A percentile compares a stretch with the other conserved stretches of the same genome.
These are phyloP conservation scores for Azemiops feae DNA, from an alignment of 2,113 vertebrate species.

Conservation along the genomic window DNA sequence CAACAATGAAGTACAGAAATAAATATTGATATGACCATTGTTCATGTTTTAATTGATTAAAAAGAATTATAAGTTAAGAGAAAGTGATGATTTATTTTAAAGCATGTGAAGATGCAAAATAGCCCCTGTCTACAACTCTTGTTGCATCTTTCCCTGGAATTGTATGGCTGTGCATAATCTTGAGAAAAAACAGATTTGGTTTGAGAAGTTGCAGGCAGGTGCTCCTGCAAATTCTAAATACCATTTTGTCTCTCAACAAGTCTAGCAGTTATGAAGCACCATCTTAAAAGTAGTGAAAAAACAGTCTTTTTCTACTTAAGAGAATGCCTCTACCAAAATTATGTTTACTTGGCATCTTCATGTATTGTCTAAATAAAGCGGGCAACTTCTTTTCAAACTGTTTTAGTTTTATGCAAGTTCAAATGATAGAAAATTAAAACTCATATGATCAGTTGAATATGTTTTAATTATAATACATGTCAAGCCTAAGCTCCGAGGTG, in stretches of 20 bases:
- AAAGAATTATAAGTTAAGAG: background rate
- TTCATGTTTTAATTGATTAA: background rate
- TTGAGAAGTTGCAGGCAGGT: background rate
- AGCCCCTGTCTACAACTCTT: background rate
- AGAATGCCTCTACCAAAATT: background rate
- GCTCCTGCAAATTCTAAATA: background rate
- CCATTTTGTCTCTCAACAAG: background rate
- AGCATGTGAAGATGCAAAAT: background rate
- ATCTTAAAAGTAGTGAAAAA: background rate
- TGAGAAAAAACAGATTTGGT: background rate
- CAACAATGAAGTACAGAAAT: background rate
- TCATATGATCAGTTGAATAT: background rate
- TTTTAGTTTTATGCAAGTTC: background rate
- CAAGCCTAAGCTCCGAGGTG: background rate
- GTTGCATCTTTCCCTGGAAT: background rate
- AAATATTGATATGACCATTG: background rate
- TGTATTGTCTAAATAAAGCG: background rate
- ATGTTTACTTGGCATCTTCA: background rate
- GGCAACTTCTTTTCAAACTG: background rate
- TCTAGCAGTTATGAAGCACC: background rate
- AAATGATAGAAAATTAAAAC: background rate
- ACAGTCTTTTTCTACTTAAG: background rate
- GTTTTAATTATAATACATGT: background rate
- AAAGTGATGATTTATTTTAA: background rate
- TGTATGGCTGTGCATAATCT: background rate